Evolutionary conservation across 2,888 invertebrate genomes (phyloP).

Genomic region (Tachina lurida): DNA sequence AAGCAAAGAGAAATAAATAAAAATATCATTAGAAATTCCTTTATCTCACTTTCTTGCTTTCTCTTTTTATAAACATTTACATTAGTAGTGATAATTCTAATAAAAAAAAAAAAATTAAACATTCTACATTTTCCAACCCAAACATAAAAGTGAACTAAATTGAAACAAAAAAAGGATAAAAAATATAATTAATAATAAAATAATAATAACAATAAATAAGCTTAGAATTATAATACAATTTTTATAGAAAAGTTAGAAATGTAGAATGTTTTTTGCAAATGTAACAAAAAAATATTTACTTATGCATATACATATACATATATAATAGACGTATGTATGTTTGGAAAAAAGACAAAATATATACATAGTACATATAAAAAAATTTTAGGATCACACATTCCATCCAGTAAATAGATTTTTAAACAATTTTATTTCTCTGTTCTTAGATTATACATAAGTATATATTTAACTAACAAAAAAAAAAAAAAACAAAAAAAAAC

Average conservation of each 20-base stretch:
- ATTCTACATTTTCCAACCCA: conserved; percentile 43
- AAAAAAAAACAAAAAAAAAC: conserved; percentile 16
- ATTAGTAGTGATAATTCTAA: conserved; percentile 15
- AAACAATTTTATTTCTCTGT: conserved; percentile 40
- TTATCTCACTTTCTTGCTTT: background rate
- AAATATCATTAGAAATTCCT: conserved; percentile 1
- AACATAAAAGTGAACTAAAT: conserved; percentile 5
- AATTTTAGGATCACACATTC: conserved; percentile 63
- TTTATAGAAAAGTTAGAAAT: conserved; percentile 35
- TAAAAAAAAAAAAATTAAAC: conserved; percentile 6
- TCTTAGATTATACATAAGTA: conserved; percentile 18
- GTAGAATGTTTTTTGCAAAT: conserved; percentile 39
- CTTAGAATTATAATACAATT: conserved; percentile 39
- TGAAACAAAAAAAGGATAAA: conserved; percentile 2
- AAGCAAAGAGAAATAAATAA: background rate
- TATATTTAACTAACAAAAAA: conserved; percentile 42
- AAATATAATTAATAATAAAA: conserved; percentile 6
- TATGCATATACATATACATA: background rate
- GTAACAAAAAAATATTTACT: conserved; percentile 16
- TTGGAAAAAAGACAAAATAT: conserved; percentile 25
- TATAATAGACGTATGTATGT: conserved; percentile 2
- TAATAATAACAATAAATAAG: conserved; percentile 12
- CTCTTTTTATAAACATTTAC: conserved; percentile 46
- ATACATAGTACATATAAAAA: conserved; percentile 38
- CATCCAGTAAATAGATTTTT: conserved; percentile 66